Percentiles rank a stretch among this genome's conserved stretches.
Evolutionary conservation across 2,113 vertebrate species (phyloP).

Genomic region (Sula dactylatra): DNA sequence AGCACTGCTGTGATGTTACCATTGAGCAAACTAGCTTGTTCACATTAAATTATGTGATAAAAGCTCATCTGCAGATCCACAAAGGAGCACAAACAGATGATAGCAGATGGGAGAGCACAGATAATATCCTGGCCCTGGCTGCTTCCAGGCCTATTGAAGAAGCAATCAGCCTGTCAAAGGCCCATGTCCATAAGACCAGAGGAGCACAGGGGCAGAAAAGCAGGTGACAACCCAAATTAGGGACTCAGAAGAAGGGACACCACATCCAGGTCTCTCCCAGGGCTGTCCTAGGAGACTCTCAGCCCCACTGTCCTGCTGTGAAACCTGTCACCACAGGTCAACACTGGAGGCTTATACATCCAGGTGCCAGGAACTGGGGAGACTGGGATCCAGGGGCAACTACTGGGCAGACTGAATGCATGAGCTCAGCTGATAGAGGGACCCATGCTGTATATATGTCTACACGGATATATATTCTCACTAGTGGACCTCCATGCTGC

Average conservation of each 20-base stretch:
- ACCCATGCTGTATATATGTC: too few relatives aligned
- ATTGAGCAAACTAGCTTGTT: not conserved
- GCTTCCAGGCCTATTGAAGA: not conserved
- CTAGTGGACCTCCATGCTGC: not conserved
- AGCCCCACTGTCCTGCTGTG: fast-evolving
- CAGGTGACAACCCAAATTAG: not conserved
- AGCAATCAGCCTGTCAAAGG: not conserved
- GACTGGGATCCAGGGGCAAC: not conserved
- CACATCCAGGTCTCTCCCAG: not conserved
- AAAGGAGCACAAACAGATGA: not conserved
- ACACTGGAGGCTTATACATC: not conserved
- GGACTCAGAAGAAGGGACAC: not conserved
- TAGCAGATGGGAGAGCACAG: not conserved
- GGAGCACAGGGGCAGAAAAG: not conserved
- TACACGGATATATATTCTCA: not conserved
- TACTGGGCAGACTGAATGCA: not conserved
- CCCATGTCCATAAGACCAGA: not conserved
- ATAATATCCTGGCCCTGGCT: not conserved
- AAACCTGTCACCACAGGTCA: not conserved
- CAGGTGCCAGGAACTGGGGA: not conserved
- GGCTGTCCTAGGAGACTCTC: not conserved
- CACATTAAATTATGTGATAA: not conserved
- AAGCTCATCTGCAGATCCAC: not conserved
- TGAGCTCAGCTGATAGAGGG: not conserved
- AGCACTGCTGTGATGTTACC: not conserved